These are phyloP conservation scores for Lasaia peninsularis DNA, from an alignment of 1,140 invertebrate species.

Conservation along the genomic window DNA sequence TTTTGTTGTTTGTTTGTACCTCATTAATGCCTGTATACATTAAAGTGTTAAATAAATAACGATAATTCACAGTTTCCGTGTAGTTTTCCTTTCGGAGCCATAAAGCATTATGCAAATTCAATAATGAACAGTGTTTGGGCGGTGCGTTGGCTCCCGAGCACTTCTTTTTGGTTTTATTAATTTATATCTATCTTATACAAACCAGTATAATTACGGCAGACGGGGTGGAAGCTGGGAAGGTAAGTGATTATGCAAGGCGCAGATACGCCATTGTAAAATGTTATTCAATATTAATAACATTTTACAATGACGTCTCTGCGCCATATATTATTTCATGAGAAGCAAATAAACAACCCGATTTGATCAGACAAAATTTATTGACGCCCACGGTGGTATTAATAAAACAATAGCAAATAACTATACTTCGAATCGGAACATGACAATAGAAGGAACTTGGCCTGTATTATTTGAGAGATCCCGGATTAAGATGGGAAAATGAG, in stretches of 20 bases:
- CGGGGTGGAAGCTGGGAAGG: constrained; percentile 15
- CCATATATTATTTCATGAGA: neutral
- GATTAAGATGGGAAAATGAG: too few relatives aligned
- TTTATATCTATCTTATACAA: constrained; percentile 42
- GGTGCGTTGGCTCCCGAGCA: constrained; percentile 24
- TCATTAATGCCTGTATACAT: too few relatives aligned
- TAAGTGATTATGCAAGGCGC: constrained; percentile 20
- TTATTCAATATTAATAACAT: neutral
- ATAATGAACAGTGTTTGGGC: constrained; percentile 42
- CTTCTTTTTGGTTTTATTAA: constrained; percentile 45
- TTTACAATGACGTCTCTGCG: neutral
- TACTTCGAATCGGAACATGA: too few relatives aligned
- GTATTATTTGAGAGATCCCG: too few relatives aligned
- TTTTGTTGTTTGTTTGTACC: too few relatives aligned
- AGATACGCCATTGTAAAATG: neutral
- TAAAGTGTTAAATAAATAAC: too few relatives aligned
- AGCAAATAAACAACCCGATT: too few relatives aligned
- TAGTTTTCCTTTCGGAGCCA: constrained; percentile 37
- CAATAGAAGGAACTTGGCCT: too few relatives aligned
- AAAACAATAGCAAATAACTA: too few relatives aligned
- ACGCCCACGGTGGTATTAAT: too few relatives aligned
- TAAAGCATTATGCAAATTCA: constrained; percentile 47
- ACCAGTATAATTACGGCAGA: constrained; percentile 36
- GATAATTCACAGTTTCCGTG: constrained; percentile 24
- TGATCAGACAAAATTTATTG: too few relatives aligned